Base-by-base conservation (phyloP, 2,797 vertebrate species). In the Macroramphosus scolopax region DNA sequence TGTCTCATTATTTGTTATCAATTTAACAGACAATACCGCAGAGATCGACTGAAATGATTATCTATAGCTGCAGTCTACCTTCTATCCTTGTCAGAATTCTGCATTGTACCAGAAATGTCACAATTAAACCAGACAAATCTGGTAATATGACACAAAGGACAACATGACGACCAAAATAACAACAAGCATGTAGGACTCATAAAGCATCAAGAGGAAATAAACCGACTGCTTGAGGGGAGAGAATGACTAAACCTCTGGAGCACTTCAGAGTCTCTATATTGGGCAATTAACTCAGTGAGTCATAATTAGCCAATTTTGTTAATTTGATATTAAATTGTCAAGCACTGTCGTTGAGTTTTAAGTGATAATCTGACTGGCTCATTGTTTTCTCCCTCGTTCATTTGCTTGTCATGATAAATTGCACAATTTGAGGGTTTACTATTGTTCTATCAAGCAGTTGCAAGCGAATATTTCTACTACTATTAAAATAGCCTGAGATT, bases 221-320 rank as follows among this genome's bases (percentile, higher is more conserved):
- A 82, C 51, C 70, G 78, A 83, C 77, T 87, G 81, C 83, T 88
- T 88, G 76, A 78, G 82, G 83, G 77, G 72, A 87, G 83, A 82
- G 72, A 82, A 83, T 72, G 75, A 82, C 78, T 87, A 87, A 87
- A 86, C 82, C 83, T 87, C 82, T 84, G 83, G 79, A 83, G 82
- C 88, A 90, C 89, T 91, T 87, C 84, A 90, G 69, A 82, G 79
- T 83, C 81, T 87, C 81, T 89, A 88, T 84, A 88, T 87, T 89
- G 85, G 81, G 81, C 83, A 88, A 90, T 92, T 91, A 87, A 89
- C 89, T 88, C 87, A 81, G 84, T 66, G 71, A 89, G 81, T 85
- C 86, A 86, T 89, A 90, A 91, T 92, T 91, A 92, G 86, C 88
- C 88, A 89, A 89, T 90, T 90, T 87, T 89, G 87, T 88, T 90